These are phyloP conservation scores for Neopelma chrysocephalum DNA, from an alignment of 2,797 vertebrate species.

Conservation along the genomic window DNA sequence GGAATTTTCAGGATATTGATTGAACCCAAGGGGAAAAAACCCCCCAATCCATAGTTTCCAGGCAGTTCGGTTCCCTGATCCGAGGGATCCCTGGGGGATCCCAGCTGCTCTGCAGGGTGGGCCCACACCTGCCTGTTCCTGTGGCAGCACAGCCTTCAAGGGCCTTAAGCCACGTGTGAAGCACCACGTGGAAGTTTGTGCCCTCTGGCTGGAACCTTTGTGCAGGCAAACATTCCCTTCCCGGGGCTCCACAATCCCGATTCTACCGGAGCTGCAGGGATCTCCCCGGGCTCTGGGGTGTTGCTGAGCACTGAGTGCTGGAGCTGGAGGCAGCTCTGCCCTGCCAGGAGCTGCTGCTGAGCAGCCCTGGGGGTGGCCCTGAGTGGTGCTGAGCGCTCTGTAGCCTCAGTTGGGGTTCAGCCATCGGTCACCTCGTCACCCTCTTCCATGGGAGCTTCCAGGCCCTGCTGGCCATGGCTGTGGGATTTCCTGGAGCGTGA, in stretches of 20 bases:
- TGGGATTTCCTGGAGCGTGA: fast-evolving
- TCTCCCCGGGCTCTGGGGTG: not conserved
- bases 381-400: not conserved
- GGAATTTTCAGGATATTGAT: not conserved
- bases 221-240: not conserved
- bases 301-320: fast-evolving
- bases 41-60: fast-evolving
- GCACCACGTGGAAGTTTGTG: not conserved
- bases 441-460: not conserved
- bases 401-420: not conserved
- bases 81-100: fast-evolving
- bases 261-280: not conserved
- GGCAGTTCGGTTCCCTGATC: not conserved
- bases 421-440: fast-evolving
- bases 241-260: not conserved
- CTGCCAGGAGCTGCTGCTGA: not conserved
- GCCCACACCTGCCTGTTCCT: not conserved
- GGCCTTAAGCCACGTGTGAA: not conserved
- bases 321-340: not conserved
- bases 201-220: not conserved
- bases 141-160: not conserved
- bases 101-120: not conserved
- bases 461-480: not conserved
- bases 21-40: not conserved
- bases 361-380: not conserved